Percentiles rank a stretch among this genome's conserved stretches.
These are phyloP conservation scores for Eretmocerus hayati DNA, from an alignment of 2,888 invertebrate genomes.

Conservation along the genomic window DNA sequence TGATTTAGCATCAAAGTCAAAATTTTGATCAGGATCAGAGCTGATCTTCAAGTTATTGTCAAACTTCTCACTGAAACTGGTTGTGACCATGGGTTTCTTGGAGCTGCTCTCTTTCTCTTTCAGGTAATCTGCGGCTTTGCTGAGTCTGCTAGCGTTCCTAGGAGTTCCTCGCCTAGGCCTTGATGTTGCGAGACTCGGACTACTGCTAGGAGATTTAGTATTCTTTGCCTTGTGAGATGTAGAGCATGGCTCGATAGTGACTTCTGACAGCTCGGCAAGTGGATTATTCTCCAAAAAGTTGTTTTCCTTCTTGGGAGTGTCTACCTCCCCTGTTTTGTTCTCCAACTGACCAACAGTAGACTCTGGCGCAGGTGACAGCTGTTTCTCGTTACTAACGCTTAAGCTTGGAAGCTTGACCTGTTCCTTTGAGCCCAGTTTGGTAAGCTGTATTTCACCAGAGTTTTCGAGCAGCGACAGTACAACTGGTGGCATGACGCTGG, in stretches of 20 bases:
- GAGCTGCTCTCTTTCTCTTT: conserved; percentile 4
- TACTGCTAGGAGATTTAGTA: not conserved
- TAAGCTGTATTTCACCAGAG: conserved; percentile 16
- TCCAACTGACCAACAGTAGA: too few relatives aligned
- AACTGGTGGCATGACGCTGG: conserved; percentile 1
- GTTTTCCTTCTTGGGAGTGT: too few relatives aligned
- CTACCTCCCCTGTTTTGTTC: too few relatives aligned
- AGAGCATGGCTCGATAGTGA: conserved; percentile 15
- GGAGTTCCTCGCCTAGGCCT: not conserved
- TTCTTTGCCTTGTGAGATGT: conserved; percentile 7
- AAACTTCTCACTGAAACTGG: not conserved
- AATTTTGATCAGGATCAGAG: not conserved
- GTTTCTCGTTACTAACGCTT: not conserved
- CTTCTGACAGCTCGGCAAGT: conserved; percentile 9
- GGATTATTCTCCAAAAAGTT: not conserved
- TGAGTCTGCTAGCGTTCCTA: conserved; percentile 5
- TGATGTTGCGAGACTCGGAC: not conserved
- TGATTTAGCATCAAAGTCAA: not conserved
- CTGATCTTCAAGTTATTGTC: not conserved
- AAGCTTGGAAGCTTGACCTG: not conserved
- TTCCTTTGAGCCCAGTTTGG: conserved; percentile 1
- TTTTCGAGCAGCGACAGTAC: conserved; percentile 12
- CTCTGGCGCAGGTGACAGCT: too few relatives aligned
- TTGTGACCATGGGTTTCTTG: not conserved
- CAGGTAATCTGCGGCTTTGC: conserved; percentile 8